Percentiles rank a stretch among this genome's conserved stretches.
Evolutionary conservation across 2,113 vertebrate genomes (phyloP).

Genomic region (Oncorhynchus keta): DNA sequence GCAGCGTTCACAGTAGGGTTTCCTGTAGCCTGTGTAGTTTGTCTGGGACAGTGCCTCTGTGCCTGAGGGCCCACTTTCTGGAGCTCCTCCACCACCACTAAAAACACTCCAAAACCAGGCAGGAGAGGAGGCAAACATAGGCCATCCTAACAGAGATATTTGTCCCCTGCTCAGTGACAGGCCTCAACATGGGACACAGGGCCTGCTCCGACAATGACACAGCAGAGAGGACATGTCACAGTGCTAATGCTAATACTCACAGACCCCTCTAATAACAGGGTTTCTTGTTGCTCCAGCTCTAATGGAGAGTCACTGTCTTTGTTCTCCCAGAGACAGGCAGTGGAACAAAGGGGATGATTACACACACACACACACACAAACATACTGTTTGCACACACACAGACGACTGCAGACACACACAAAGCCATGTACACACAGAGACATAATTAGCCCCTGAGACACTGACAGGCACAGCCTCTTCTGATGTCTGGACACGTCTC

Average conservation of each 20-base stretch:
- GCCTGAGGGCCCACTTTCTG: not conserved
- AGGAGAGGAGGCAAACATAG: not conserved
- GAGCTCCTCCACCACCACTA: not conserved
- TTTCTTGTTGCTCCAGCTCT: not conserved
- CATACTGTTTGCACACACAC: not conserved
- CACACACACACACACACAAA: not conserved
- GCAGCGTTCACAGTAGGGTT: too few relatives aligned
- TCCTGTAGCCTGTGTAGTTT: too few relatives aligned
- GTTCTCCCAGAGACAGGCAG: not conserved
- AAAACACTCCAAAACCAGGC: too few relatives aligned
- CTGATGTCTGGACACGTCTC: not conserved
- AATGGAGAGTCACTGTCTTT: not conserved
- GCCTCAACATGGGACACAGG: too few relatives aligned
- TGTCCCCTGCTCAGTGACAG: too few relatives aligned
- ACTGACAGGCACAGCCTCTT: not conserved
- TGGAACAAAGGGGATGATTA: not conserved
- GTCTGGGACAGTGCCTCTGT: not conserved
- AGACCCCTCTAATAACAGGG: not conserved
- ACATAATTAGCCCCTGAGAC: conserved; percentile 2
- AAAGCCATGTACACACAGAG: not conserved
- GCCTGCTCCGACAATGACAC: not conserved
- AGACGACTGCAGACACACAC: not conserved
- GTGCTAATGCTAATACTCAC: too few relatives aligned
- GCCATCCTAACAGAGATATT: too few relatives aligned
- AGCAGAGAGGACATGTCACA: not conserved